Percentiles rank a stretch among this genome's conserved stretches.
These are phyloP conservation scores for Dendronephthya gigantea DNA, from an alignment of 64 coral and sea anemone genomes.

Conservation along the genomic window DNA sequence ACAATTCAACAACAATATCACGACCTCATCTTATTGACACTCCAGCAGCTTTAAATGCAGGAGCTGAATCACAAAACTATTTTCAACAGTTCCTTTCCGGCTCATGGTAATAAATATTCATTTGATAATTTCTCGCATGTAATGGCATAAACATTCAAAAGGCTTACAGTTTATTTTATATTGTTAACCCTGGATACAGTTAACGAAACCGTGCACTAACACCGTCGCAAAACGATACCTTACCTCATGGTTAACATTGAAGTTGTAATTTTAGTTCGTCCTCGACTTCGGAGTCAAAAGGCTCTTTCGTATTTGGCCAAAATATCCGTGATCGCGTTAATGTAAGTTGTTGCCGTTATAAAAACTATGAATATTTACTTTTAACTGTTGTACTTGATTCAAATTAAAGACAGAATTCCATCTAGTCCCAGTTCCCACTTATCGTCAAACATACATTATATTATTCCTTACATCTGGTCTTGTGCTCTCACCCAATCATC, in stretches of 20 bases:
- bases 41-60: background rate
- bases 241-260: background rate
- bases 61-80: background rate
- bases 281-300: background rate
- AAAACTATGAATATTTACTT: background rate
- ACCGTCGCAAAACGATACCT: no score
- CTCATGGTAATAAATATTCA: background rate
- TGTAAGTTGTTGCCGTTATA: background rate
- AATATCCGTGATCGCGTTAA: background rate
- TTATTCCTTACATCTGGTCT: no score
- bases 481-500: no score
- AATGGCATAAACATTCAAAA: no score
- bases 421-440: no score
- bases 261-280: background rate
- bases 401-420: no score
- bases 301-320: background rate
- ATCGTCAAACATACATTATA: no score
- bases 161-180: no score
- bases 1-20: background rate
- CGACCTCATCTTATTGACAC: conserved; percentile 18
- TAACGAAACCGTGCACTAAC: no score
- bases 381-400: no score
- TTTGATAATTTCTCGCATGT: background rate
- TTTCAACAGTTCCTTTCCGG: background rate
- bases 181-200: no score